phyloP scores from a whole-genome alignment of 1,140 invertebrate genomes.

The Caerostris extrusa region DNA sequence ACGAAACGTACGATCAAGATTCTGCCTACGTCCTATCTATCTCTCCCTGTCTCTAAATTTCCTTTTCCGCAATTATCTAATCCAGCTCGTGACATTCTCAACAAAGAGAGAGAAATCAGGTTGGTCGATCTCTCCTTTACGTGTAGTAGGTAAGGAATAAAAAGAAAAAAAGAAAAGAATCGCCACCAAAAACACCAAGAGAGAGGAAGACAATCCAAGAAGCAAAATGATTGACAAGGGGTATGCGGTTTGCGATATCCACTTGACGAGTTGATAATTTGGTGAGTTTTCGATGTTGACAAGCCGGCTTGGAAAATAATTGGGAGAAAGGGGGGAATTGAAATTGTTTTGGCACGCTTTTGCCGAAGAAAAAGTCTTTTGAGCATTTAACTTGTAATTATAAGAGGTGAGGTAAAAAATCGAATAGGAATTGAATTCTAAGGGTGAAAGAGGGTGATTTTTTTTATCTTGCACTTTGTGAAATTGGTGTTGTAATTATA shows the following conservation, averaged over 20 bases:
- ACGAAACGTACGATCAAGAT: background rate
- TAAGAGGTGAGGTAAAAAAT: too few relatives aligned
- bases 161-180: background rate
- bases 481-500: too few relatives aligned
- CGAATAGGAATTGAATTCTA: too few relatives aligned
- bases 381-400: slow-evolving; percentile 3
- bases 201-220: slow-evolving; percentile 36
- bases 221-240: slow-evolving; percentile 41
- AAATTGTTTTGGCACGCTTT: slow-evolving; percentile 1
- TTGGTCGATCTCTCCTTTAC: slow-evolving; percentile 39
- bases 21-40: slow-evolving; percentile 36
- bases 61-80: slow-evolving; percentile 46
- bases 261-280: slow-evolving; percentile 43
- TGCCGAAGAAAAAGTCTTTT: background rate
- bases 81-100: slow-evolving; percentile 43
- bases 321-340: background rate
- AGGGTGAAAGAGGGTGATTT: too few relatives aligned
- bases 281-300: slow-evolving; percentile 15
- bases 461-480: too few relatives aligned
- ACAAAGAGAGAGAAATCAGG: slow-evolving; percentile 56
- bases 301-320: background rate
- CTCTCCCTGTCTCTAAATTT: background rate
- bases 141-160: background rate
- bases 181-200: background rate
- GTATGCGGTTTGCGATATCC: slow-evolving; percentile 47